Evolutionary conservation across 2,888 invertebrate genomes (phyloP), one percentile per base, ranked within the genome.

Genomic region (Philonicus albiceps): DNA sequence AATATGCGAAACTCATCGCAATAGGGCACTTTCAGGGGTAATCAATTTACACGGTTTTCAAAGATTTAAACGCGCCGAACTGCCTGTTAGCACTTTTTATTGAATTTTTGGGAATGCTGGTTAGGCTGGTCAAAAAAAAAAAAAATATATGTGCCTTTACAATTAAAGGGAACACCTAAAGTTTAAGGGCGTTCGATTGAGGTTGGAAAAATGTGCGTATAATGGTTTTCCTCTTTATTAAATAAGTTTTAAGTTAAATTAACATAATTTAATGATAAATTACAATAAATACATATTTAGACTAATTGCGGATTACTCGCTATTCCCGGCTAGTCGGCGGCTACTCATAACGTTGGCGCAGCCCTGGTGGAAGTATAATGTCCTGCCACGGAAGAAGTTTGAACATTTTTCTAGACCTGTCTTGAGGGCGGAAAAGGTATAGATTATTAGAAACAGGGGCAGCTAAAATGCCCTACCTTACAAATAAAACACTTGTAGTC

Each of bases 401-500:
- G 92, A 90, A 40, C 91, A 90, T 89, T 92, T 92, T 90, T 91
- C 92, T 91, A 92, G 91, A 90, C 92, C 92, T 92, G 92, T 92
- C 92, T 92, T 91, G 53, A 88, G 86, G 85, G 43, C 49, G 27
- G 64, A 64, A 64, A 64, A 64, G 64, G 64, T 64, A 27, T 64
- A 64, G 64, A 64, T 64, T 64, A 64, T 64, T 64, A 64, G n/a
- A 74, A 43, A 80, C 43, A 73, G 16, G 31, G 4, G 31, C 13
- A 22, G 27, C 37, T 55, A 49, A 16, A 34, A 88, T 90, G 90
- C 55, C 93, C 93, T 93, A 95, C 95, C 95, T 95, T 94, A 92
- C 96, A 96, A 91, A 96, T 95, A 91, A 95, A 94, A 93, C 96
- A 96, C 92, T 95, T 95, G 91, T 94, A 94, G 90, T 93, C 93